Evolutionary conservation across 2,888 invertebrate genomes (phyloP), one percentile per base, ranked within the genome.

Genomic region (Nomada ferruginata): DNA sequence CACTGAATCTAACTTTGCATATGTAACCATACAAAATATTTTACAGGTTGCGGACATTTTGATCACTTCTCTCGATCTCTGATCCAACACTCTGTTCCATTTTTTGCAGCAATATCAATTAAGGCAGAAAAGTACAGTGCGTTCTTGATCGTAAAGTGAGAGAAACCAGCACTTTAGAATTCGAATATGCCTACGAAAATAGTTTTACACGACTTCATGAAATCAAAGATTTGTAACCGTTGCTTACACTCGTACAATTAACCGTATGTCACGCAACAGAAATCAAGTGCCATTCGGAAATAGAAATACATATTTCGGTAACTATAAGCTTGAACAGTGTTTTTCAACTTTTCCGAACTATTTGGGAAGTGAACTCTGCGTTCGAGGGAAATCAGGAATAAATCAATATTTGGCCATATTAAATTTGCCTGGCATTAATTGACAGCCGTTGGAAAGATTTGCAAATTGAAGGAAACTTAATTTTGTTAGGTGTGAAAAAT

Each of bases 281-380:
- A 63, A 36, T 76, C 20, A 60, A 59, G 63, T 52, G 57, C 42
- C 47, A 50, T 15, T 64, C 63, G 47, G 57, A 70, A 64, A 76
- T 57, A 68, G 76, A 29, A 78, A 68, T 78, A 36, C 36, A 36
- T 36, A 68, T 68, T 76, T 60, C 57, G 42, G 13, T 15, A 18
- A n/a, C 26, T 20, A 23, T 55, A 36, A 36, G 50, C n/a, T 23
- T 18, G 10, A 57, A 7, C 52, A 0, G 36, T 13, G 23, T 36
- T 64, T 15, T 63, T 15, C 50, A 47, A 55, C 23, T 11, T 61
- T 60, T 42, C n/a, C 20, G 2, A n/a, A 53, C 23, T 7, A 29
- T 53, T n/a, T n/a, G 4, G 18, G 4, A 18, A 36, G 20, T 57
- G 15, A 26, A 63, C 42, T 15, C 2, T 18, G 29, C 10, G 5